A percentile compares a stretch with the other conserved stretches of the same genome.
phyloP scores from a whole-genome alignment of 2,888 invertebrate genomes.

The Phymatocera aterrima region DNA sequence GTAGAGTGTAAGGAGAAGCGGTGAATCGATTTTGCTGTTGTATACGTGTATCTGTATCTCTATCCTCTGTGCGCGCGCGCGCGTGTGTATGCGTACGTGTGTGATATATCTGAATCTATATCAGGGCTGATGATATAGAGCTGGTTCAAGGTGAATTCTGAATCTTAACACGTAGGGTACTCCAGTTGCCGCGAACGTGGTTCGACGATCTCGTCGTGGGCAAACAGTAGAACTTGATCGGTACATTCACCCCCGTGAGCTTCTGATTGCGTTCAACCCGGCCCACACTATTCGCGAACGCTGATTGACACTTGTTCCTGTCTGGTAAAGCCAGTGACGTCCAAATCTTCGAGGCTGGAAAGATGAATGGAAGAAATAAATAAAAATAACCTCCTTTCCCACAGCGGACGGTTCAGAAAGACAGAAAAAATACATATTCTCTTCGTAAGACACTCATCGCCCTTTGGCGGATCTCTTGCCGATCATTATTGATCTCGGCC shows the following conservation, averaged over 20 bases:
- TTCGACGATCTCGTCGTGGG: conserved; percentile 48
- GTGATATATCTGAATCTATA: background rate
- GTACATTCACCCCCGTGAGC: conserved; percentile 59
- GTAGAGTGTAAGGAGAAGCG: too few relatives aligned
- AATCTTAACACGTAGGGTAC: conserved; percentile 19
- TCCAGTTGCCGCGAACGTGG: background rate
- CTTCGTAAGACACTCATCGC: too few relatives aligned
- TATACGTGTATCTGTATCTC: too few relatives aligned
- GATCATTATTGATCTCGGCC: too few relatives aligned
- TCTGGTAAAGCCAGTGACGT: conserved; percentile 51
- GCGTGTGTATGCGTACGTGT: background rate
- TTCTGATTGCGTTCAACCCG: conserved; percentile 63
- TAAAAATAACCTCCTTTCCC: too few relatives aligned
- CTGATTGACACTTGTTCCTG: conserved; percentile 71
- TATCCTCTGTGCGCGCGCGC: too few relatives aligned
- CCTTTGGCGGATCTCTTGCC: too few relatives aligned
- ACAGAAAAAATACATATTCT: background rate
- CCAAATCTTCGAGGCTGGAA: background rate
- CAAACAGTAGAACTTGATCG: conserved; percentile 51
- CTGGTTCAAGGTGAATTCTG: background rate
- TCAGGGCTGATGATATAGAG: background rate
- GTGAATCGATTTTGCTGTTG: too few relatives aligned
- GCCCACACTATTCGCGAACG: conserved; percentile 54
- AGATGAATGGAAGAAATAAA: background rate
- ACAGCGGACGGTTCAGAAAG: too few relatives aligned